phyloP scores from a whole-genome alignment of 2,888 invertebrate species.

The Abscondita cerata region DNA sequence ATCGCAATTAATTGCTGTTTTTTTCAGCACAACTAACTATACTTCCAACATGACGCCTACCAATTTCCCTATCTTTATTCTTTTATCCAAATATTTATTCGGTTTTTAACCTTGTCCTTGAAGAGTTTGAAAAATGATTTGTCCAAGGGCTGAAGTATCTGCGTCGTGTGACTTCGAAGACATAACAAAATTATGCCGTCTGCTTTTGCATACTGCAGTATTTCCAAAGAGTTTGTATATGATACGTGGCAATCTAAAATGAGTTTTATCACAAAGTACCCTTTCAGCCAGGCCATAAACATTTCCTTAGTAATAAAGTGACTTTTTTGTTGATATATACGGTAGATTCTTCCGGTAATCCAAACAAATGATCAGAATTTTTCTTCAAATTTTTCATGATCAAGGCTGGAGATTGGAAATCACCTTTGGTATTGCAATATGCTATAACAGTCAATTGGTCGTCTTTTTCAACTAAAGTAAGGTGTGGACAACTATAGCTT shows the following conservation, averaged over 20 bases:
- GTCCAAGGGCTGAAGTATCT: not conserved
- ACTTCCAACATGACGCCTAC: no score
- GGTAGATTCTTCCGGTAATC: constrained; percentile 37
- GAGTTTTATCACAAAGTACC: not conserved
- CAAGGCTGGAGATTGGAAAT: constrained; percentile 40
- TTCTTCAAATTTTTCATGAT: constrained; percentile 24
- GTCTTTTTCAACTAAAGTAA: constrained; percentile 47
- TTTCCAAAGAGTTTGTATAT: not conserved
- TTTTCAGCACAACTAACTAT: not conserved
- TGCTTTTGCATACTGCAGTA: not conserved
- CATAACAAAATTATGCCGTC: not conserved
- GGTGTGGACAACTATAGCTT: constrained; percentile 35
- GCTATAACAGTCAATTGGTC: constrained; percentile 45
- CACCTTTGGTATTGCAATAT: constrained; percentile 44
- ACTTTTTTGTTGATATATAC: constrained; percentile 38
- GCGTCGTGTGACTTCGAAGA: constrained; percentile 2
- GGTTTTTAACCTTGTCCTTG: no score
- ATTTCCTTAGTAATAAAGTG: constrained; percentile 31
- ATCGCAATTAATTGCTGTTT: not conserved
- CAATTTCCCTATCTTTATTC: no score
- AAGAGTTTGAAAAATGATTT: not conserved
- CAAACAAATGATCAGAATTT: constrained; percentile 34
- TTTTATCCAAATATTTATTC: no score
- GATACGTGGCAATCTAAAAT: constrained; percentile 1
- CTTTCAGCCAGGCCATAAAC: constrained; percentile 1